phyloP scores from a whole-genome alignment of 2,797 vertebrate genomes.

The Sebastes trivittatus region DNA sequence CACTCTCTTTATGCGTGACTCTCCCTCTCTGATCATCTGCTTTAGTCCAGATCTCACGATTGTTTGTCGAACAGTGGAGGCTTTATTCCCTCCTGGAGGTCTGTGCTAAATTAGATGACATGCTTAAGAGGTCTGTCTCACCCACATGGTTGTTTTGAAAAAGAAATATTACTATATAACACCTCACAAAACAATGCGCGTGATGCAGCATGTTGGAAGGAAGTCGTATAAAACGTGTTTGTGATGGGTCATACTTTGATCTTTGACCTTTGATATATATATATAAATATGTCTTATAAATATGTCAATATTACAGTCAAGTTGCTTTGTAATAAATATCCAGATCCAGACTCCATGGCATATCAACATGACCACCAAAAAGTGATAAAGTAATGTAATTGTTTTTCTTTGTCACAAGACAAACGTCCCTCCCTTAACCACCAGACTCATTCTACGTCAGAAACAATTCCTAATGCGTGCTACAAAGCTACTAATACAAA shows the following conservation, averaged over 20 bases:
- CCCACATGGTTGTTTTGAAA: not conserved
- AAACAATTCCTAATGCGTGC: no score
- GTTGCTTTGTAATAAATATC: no score
- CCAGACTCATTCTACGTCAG: no score
- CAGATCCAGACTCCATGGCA: no score
- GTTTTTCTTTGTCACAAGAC: no score
- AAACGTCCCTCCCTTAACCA: no score
- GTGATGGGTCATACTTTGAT: not conserved
- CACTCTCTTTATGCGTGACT: not conserved
- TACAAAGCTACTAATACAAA: no score
- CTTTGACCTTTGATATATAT: no score
- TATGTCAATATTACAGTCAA: no score
- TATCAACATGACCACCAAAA: no score
- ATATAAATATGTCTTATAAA: no score
- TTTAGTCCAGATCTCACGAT: not conserved
- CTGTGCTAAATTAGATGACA: slow-evolving; percentile 23
- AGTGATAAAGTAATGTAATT: no score
- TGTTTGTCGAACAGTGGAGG: not conserved
- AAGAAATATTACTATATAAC: not conserved
- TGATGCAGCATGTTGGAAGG: not conserved
- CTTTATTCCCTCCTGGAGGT: slow-evolving; percentile 19
- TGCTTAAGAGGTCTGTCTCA: not conserved
- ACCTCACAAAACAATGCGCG: not conserved
- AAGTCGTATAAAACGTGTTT: not conserved
- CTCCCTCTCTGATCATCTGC: slow-evolving; percentile 36